These are phyloP conservation scores for Myripristis jacobus DNA, from an alignment of 2,797 vertebrate species.

Conservation along the genomic window DNA sequence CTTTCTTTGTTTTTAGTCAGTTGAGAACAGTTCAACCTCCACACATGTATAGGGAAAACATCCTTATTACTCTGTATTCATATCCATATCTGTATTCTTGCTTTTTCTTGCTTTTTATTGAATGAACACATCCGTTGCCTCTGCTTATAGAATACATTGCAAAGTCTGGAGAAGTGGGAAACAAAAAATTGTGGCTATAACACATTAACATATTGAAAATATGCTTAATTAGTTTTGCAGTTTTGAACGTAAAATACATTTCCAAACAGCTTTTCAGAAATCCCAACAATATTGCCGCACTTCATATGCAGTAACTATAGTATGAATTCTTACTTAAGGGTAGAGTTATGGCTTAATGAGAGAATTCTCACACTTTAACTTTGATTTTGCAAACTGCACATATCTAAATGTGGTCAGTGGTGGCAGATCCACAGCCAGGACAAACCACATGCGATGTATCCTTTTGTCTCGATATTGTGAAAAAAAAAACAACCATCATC, in stretches of 20 bases:
- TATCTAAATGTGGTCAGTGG: not conserved
- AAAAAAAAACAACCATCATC: conserved; percentile 20
- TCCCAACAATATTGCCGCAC: not conserved
- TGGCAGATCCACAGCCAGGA: conserved; percentile 5
- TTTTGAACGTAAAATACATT: not conserved
- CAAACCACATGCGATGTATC: not conserved
- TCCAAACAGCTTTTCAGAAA: not conserved
- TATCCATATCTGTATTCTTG: conserved; percentile 5
- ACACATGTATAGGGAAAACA: not conserved
- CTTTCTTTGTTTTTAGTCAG: not conserved
- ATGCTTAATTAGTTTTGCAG: not conserved
- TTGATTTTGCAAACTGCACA: conserved; percentile 10
- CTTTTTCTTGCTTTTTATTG: not conserved
- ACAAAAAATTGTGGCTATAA: not conserved
- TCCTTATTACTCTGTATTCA: conserved; percentile 17
- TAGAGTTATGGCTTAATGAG: conserved; percentile 4
- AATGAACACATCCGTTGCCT: not conserved
- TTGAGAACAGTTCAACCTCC: conserved; percentile 16
- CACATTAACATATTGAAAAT: not conserved
- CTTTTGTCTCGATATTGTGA: conserved; percentile 9
- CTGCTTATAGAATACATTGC: not conserved
- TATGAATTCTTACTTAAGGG: not conserved
- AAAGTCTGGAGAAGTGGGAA: conserved; percentile 3
- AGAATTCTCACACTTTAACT: not conserved
- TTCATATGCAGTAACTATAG: not conserved